These are phyloP conservation scores for Pemphredon lugubris DNA, from an alignment of 2,888 invertebrate species.

Conservation along the genomic window DNA sequence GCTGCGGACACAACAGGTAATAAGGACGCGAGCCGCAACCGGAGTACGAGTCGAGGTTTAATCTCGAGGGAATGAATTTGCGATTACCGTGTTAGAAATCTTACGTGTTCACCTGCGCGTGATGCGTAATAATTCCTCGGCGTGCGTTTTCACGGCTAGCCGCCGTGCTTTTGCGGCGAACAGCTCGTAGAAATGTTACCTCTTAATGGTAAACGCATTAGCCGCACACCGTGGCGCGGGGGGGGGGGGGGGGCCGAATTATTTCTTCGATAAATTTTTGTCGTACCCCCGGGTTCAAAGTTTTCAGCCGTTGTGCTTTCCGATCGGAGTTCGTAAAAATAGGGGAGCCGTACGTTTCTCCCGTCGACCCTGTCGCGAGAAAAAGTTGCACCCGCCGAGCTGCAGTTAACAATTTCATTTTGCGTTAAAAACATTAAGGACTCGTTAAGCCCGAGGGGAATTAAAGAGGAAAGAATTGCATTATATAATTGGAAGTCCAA, in stretches of 20 bases:
- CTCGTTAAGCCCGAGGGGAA: no score
- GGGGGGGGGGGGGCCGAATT: no score
- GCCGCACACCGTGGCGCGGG: slow-evolving; percentile 17
- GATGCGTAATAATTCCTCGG: slow-evolving; percentile 49
- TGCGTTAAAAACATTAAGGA: no score
- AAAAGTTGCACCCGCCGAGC: no score
- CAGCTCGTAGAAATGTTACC: slow-evolving; percentile 27
- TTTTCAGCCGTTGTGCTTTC: no score
- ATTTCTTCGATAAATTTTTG: slow-evolving; percentile 23
- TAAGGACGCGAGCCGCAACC: slow-evolving; percentile 14
- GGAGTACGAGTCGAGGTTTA: slow-evolving; percentile 24
- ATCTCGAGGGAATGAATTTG: slow-evolving; percentile 35
- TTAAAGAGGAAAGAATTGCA: no score
- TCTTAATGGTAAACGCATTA: slow-evolving; percentile 45
- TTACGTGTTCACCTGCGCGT: slow-evolving; percentile 47
- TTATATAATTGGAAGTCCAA: no score
- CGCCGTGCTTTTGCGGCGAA: slow-evolving; percentile 29
- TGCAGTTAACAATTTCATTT: no score
- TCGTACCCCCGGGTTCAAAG: no score
- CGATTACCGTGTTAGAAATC: slow-evolving; percentile 48
- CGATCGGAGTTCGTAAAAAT: no score
- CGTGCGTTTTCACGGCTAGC: slow-evolving; percentile 31
- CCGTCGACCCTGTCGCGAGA: no score
- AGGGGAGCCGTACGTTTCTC: no score
- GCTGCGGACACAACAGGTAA: slow-evolving; percentile 46